Base-by-base conservation (phyloP, 1,140 invertebrate species). In the Neelides sp. region DNA sequence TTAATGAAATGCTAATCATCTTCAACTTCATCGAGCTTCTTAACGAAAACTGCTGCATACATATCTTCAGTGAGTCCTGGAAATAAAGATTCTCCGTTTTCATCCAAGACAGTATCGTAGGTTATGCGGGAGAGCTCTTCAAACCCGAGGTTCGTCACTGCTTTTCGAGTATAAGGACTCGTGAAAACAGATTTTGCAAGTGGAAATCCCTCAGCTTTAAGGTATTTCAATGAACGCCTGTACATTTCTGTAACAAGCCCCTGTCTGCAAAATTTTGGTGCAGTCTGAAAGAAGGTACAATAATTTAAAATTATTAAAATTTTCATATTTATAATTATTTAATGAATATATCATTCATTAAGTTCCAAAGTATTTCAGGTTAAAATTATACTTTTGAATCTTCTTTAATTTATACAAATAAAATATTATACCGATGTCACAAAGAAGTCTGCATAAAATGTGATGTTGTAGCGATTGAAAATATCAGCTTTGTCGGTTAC, bases 181-280 rank as follows among this genome's bases (percentile, higher is more conserved):
- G 54, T 56, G 23, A 56, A 56, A 1, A 56, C 28, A 13, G 30
- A 39, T 39, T 56, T 48, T 4, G 23, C 30, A 24, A 56, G 17
- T 35, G 37, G 43, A 40, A 51, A 56, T 30, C 54, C 50, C 32
- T 52, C 44, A 17, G 49, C 50, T 34, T 41, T 27, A 17, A 56
- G 49, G 30, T 52, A 52, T 27, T 48, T 20, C 28, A 56, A 32
- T 27, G 26, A 48, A 19, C 54, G 17, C n/a, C 12, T 23, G 23
- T 56, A 51, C 54, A 56, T 56, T 48, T 56, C 54, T 0, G 49
- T 48, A 1, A 39, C 45, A 1, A 56, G 23, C 22, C 54, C 54
- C 43, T 52, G 54, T 27, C 35, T 36, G 1, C 48, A 30, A 36
- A 42, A 50, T 35, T 34, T 5, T 0, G 49, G 44, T 13, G 41